Percentiles rank a stretch among this genome's conserved stretches.
These are phyloP conservation scores for Trochalopteron elliotii DNA, from an alignment of 2,113 vertebrate species.

Conservation along the genomic window DNA sequence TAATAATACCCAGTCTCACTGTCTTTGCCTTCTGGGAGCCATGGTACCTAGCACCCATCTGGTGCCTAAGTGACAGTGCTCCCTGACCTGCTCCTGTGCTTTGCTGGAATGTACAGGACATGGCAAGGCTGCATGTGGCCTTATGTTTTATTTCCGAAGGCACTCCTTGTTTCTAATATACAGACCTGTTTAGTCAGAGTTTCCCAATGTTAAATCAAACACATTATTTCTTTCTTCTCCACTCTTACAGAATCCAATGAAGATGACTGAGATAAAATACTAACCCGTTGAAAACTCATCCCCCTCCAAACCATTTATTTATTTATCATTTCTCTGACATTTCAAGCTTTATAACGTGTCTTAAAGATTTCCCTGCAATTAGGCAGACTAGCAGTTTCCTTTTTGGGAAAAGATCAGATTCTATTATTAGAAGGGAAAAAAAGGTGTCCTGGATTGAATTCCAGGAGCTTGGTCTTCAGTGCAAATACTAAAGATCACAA, in stretches of 20 bases:
- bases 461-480: neutral
- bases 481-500: neutral
- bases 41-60: neutral
- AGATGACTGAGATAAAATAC: neutral
- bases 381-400: neutral
- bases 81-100: neutral
- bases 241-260: neutral
- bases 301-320: neutral
- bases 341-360: neutral
- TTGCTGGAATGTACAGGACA: accelerated
- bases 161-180: neutral
- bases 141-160: neutral
- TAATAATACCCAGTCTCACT: neutral
- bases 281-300: neutral
- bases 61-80: neutral
- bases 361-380: neutral
- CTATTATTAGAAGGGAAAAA: no score
- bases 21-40: neutral
- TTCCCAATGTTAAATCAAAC: neutral
- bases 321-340: neutral
- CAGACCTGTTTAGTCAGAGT: neutral
- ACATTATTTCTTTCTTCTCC: neutral
- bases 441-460: no score
- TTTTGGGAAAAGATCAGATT: neutral
- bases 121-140: accelerated